Evolutionary conservation across 2,888 invertebrate genomes (phyloP).

Genomic region (Chrysolina haemoptera): DNA sequence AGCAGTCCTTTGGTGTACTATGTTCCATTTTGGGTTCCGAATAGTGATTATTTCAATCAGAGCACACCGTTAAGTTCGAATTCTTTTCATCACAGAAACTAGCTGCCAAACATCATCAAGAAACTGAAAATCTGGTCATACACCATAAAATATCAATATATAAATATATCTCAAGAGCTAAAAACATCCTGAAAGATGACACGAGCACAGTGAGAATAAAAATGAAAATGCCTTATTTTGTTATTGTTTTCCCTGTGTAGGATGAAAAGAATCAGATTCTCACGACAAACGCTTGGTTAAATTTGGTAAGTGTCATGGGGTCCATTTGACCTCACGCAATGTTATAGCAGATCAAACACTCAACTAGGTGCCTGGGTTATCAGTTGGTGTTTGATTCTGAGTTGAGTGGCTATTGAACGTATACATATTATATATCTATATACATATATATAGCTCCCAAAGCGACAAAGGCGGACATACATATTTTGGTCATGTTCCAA

Average conservation of each 20-base stretch:
- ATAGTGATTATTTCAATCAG: too few species aligned
- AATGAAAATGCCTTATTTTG: constrained; percentile 70
- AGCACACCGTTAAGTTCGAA: too few species aligned
- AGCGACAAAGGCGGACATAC: constrained; percentile 49
- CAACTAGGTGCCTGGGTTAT: constrained; percentile 53
- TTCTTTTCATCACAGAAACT: background rate
- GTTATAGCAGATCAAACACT: constrained; percentile 65
- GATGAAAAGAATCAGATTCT: constrained; percentile 99
- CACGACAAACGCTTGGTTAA: constrained; percentile 98
- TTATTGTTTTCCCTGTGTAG: constrained; percentile 77
- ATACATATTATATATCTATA: constrained; percentile 56
- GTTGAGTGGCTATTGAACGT: constrained; percentile 67
- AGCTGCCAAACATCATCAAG: background rate
- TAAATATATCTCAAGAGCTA: constrained; percentile 6
- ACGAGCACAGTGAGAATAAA: constrained; percentile 30
- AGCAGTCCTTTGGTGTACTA: too few species aligned
- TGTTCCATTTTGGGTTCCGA: too few species aligned
- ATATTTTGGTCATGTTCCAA: constrained; percentile 31
- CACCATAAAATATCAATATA: background rate
- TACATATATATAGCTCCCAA: constrained; percentile 64
- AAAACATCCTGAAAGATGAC: constrained; percentile 23
- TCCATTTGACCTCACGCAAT: constrained; percentile 67
- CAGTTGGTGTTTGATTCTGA: constrained; percentile 66
- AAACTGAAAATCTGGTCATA: background rate
- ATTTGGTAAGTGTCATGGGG: constrained; percentile 90